Evolutionary conservation across 1,140 invertebrate species (phyloP), one percentile per base, ranked within the genome.

Genomic region (Trichomalopsis sarcophagae): DNA sequence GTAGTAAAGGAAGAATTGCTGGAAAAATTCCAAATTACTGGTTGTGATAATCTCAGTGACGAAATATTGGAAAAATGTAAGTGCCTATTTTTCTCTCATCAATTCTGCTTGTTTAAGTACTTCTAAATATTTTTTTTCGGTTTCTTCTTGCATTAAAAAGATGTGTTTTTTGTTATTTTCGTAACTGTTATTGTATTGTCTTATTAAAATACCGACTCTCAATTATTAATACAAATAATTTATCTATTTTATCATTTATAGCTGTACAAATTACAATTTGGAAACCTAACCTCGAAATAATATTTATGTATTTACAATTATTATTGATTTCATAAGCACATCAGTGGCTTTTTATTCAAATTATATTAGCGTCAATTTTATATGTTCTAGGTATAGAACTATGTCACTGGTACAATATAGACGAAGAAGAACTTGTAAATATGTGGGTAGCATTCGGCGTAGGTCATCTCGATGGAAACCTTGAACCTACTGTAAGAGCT

Each of bases 381-480:
- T 74, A 50, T 83, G 66, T 87, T 86, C 13, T 40, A 94, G 93
- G 93, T 90, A 77, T 91, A 7, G 91, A 93, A 85, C 69, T 93
- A 44, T 94, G 93, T 84, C 27, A 87, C 23, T 71, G 79, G 47
- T 90, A 91, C 55, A 30, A 89, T 62, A 86, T 91, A 50, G 87
- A 91, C 73, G 90, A 90, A 86, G 93, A 93, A 80, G 89, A 90
- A 74, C 90, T 94, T 86, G 87, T 92, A 0, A 92, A 93, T 84
- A 89, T 88, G 68, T 94, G 93, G 93, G 82, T 93, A 55, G 91
- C 91, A 21, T 93, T 90, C 82, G 89, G 89, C 47, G 75, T 91
- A 21, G 88, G 89, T 23, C 83, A 90, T 23, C 86, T 89, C 44
- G 79, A 87, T 17, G 88, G 86, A 47, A 89, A 90, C 74, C 87